Percentiles rank a stretch among this genome's conserved stretches.
These are phyloP conservation scores for Halyomorpha halys DNA, from an alignment of 1,140 invertebrate genomes.

Conservation along the genomic window DNA sequence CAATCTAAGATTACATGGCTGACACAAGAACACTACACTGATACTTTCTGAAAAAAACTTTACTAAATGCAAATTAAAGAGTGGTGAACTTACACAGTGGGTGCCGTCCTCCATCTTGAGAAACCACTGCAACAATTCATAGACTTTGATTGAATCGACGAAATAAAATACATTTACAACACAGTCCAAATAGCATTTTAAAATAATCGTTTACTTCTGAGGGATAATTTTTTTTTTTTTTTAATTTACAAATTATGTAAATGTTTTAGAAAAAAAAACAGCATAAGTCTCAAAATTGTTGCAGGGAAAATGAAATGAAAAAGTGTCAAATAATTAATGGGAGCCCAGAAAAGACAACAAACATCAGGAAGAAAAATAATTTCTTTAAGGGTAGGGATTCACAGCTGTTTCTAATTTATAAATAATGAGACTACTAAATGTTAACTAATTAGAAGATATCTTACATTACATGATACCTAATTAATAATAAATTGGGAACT, in stretches of 20 bases:
- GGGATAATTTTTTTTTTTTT: too few species aligned
- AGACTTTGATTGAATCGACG: not conserved
- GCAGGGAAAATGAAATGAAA: constrained; percentile 2
- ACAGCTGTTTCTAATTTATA: not conserved
- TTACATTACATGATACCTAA: too few species aligned
- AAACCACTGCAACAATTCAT: constrained; percentile 18
- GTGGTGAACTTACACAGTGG: not conserved
- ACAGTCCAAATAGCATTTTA: too few species aligned
- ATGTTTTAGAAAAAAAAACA: too few species aligned
- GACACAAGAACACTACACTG: not conserved
- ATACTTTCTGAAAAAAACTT: not conserved
- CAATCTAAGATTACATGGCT: too few species aligned
- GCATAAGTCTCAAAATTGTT: constrained; percentile 5
- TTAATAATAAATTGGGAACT: too few species aligned
- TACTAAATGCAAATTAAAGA: too few species aligned
- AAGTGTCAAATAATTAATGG: not conserved
- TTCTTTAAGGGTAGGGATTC: not conserved
- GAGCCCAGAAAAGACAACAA: too few species aligned
- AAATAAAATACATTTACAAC: too few species aligned
- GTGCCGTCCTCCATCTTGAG: constrained; percentile 10
- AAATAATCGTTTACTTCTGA: too few species aligned
- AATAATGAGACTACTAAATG: not conserved
- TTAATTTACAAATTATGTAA: too few species aligned
- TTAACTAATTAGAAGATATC: too few species aligned
- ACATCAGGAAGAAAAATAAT: not conserved